phyloP scores from a whole-genome alignment of 2,113 vertebrate species.

The Boleophthalmus pectinirostris region DNA sequence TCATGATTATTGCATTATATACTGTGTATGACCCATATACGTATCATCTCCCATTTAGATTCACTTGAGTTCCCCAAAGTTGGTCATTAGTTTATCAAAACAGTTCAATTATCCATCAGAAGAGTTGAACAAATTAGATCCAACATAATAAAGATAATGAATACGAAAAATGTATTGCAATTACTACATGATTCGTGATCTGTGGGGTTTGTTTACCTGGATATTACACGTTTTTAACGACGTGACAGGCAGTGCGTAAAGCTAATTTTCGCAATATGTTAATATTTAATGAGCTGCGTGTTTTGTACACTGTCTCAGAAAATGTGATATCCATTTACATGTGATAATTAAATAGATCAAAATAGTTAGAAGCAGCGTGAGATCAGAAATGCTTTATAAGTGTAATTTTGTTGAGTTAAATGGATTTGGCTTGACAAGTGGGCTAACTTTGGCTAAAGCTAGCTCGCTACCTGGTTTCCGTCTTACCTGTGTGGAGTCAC shows the following conservation, averaged over 20 bases:
- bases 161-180: not conserved
- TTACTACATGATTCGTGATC: no score
- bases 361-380: not conserved
- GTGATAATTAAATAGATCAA: not conserved
- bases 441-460: slow-evolving; percentile 18
- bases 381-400: not conserved
- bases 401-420: not conserved
- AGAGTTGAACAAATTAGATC: not conserved
- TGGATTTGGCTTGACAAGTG: not conserved
- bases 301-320: not conserved
- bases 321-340: not conserved
- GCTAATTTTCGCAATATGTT: slow-evolving; percentile 1
- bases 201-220: no score
- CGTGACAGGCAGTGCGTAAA: not conserved
- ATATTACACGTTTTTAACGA: not conserved
- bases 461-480: slow-evolving; percentile 47
- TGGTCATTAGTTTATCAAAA: not conserved
- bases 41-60: not conserved
- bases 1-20: not conserved
- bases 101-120: not conserved
- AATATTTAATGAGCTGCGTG: slow-evolving; percentile 26
- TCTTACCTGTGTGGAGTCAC: slow-evolving; percentile 74
- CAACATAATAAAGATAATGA: not conserved
- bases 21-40: not conserved
- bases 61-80: not conserved